Percentiles rank a stretch among this genome's conserved stretches.
Conservation (phyloP, 2,888 invertebrate genomes). For the Epinotia brunnichana region DNA sequence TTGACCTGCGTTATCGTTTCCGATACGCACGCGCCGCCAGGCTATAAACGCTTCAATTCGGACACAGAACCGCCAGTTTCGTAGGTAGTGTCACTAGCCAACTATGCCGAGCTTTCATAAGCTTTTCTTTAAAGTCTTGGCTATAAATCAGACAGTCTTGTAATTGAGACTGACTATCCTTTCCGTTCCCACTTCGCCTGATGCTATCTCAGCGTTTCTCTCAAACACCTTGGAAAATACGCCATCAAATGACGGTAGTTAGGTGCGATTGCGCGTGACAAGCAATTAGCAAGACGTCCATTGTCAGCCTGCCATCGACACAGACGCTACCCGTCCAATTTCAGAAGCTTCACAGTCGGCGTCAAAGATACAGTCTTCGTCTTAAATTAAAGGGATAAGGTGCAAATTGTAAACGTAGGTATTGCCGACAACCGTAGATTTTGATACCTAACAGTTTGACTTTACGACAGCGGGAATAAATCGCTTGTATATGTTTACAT, state of each 20-base stretch:
- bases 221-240: slow-evolving; percentile 20
- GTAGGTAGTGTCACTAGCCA: too few species aligned
- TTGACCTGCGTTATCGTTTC: too few species aligned
- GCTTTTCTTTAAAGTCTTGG: too few species aligned
- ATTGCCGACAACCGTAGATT: not conserved
- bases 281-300: slow-evolving; percentile 60
- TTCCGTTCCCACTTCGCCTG: not conserved
- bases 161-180: too few species aligned
- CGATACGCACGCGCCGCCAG: too few species aligned
- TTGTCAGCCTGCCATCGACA: slow-evolving; percentile 50
- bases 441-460: slow-evolving; percentile 8
- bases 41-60: too few species aligned
- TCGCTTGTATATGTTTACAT: not conserved
- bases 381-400: not conserved
- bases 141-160: too few species aligned
- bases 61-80: too few species aligned
- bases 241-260: slow-evolving; percentile 22
- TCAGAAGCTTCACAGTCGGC: slow-evolving; percentile 12
- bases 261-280: slow-evolving; percentile 54
- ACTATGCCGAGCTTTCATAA: too few species aligned
- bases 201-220: not conserved
- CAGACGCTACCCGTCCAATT: slow-evolving; percentile 25
- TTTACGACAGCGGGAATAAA: not conserved
- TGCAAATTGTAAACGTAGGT: not conserved
- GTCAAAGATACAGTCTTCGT: not conserved